A percentile compares a stretch with the other conserved stretches of the same genome.
Evolutionary conservation across 2,113 vertebrate genomes (phyloP).

Genomic region (Aspidoscelis tigris): DNA sequence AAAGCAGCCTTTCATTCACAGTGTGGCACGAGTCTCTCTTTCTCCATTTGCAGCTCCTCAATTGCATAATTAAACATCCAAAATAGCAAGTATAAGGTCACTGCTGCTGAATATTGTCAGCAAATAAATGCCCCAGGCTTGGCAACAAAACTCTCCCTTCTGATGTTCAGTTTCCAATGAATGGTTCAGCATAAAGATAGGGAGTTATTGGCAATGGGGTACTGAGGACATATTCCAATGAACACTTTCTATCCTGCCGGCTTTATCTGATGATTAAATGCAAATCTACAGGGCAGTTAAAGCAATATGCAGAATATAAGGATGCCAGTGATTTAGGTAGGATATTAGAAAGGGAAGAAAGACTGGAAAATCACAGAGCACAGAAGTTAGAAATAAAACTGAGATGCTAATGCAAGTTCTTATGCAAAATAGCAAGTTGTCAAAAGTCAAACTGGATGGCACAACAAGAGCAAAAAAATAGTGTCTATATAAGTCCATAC

Average conservation of each 20-base stretch:
- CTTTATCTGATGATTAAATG: constrained; percentile 40
- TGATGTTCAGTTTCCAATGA: constrained; percentile 41
- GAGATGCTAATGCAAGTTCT: too few species aligned
- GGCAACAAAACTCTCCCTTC: neutral
- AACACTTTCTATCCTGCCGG: constrained; percentile 31
- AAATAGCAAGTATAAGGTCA: neutral
- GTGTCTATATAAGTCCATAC: too few species aligned
- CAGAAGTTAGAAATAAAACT: too few species aligned
- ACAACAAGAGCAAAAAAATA: too few species aligned
- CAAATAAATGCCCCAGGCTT: constrained; percentile 13
- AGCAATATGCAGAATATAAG: constrained; percentile 31
- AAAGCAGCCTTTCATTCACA: neutral
- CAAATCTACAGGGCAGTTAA: constrained; percentile 1
- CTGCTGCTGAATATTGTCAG: neutral
- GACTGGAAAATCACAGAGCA: neutral
- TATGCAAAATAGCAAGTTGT: neutral
- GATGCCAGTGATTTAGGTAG: neutral
- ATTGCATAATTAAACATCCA: constrained; percentile 3
- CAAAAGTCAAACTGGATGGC: neutral
- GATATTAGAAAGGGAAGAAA: neutral
- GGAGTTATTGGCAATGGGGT: neutral
- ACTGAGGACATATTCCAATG: neutral
- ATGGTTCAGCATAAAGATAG: constrained; percentile 3
- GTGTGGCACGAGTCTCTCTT: too few species aligned
- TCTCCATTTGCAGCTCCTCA: constrained; percentile 8